Percentiles rank a stretch among this genome's conserved stretches.
phyloP scores from a whole-genome alignment of 2,888 invertebrate species.

The Gastracanthus pulcherrimus region DNA sequence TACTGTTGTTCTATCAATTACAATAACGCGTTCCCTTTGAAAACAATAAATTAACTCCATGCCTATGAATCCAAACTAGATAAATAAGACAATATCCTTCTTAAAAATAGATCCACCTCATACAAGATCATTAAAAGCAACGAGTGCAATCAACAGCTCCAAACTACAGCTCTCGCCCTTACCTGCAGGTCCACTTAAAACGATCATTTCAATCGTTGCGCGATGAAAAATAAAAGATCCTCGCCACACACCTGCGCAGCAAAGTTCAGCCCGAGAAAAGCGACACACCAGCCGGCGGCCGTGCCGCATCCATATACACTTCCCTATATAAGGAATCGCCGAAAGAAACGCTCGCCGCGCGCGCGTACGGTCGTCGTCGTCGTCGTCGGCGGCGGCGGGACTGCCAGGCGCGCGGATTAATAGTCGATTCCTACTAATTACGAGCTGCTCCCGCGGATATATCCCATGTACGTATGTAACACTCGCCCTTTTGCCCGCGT shows the following conservation, averaged over 20 bases:
- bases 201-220: constrained; percentile 1
- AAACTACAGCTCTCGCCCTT: too few relatives aligned
- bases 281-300: neutral
- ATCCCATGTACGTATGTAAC: constrained; percentile 54
- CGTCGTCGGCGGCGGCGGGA: too few relatives aligned
- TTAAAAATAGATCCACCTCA: too few relatives aligned
- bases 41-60: too few relatives aligned
- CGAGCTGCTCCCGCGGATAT: constrained; percentile 58
- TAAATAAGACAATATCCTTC: too few relatives aligned
- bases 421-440: constrained; percentile 73
- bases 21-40: too few relatives aligned
- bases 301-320: neutral
- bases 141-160: neutral
- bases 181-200: neutral
- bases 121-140: neutral
- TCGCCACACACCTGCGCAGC: constrained; percentile 2
- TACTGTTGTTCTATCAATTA: too few relatives aligned
- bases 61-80: too few relatives aligned
- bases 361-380: too few relatives aligned
- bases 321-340: constrained; percentile 66
- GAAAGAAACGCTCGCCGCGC: constrained; percentile 62
- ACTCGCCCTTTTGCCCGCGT: constrained; percentile 45
- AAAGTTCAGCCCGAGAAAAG: neutral
- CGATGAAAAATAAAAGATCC: too few relatives aligned
- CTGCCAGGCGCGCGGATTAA: constrained; percentile 69